These are phyloP conservation scores for Blennius ocellaris DNA, from an alignment of 2,113 vertebrate genomes.

Conservation along the genomic window DNA sequence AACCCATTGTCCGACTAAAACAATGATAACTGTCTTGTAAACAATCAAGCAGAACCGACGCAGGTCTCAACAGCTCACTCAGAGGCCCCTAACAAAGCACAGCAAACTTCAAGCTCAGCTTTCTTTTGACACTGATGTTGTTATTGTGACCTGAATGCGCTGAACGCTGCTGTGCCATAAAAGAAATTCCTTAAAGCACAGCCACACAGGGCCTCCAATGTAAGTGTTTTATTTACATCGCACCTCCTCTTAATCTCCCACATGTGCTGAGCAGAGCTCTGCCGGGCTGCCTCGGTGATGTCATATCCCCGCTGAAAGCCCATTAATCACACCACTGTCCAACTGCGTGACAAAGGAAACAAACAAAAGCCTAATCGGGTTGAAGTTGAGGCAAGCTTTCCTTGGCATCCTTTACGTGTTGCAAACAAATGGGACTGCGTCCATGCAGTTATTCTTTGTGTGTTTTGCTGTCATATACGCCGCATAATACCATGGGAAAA, in stretches of 20 bases:
- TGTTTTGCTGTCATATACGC: slow-evolving; percentile 8
- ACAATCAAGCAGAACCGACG: slow-evolving; percentile 29
- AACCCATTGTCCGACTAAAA: slow-evolving; percentile 22
- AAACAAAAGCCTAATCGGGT: slow-evolving; percentile 52
- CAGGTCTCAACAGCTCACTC: slow-evolving; percentile 15
- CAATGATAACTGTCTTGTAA: slow-evolving; percentile 10
- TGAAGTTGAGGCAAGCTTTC: slow-evolving; percentile 50
- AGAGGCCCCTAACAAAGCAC: slow-evolving; percentile 20
- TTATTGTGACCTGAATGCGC: slow-evolving; percentile 36
- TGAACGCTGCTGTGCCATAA: slow-evolving; percentile 3
- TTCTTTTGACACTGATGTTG: slow-evolving; percentile 37
- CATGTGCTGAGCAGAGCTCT: slow-evolving; percentile 38
- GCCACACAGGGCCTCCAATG: slow-evolving; percentile 13
- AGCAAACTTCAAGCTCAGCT: slow-evolving; percentile 31
- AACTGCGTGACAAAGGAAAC: slow-evolving; percentile 63
- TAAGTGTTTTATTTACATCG: slow-evolving; percentile 56
- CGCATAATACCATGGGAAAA: slow-evolving; percentile 3
- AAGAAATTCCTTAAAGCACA: slow-evolving; percentile 4
- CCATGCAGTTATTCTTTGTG: slow-evolving; percentile 2
- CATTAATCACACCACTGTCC: slow-evolving; percentile 71
- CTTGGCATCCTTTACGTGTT: slow-evolving; percentile 39
- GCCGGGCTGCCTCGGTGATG: slow-evolving; percentile 52
- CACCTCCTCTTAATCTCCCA: slow-evolving; percentile 30
- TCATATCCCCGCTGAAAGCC: slow-evolving; percentile 46
- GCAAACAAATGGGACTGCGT: slow-evolving; percentile 17